Conservation (phyloP, 2,113 vertebrate species). For the Platycercus adscitus region DNA sequence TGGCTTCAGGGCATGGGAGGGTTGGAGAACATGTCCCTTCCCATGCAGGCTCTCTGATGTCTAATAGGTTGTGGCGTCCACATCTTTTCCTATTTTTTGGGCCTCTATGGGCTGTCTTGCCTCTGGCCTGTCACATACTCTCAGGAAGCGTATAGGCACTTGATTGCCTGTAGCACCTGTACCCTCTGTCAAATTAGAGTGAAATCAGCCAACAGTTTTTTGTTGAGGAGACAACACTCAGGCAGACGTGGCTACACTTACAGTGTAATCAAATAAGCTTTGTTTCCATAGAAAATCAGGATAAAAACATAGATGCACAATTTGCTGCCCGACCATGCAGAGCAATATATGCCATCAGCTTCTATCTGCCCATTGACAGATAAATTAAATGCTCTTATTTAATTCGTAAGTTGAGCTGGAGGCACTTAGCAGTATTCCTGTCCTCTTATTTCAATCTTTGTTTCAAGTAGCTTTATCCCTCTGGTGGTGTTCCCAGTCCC, state of each 20-base stretch:
- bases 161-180: neutral
- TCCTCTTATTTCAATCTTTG: neutral
- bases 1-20: neutral
- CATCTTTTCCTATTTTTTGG: neutral
- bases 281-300: slow-evolving; percentile 54
- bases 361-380: slow-evolving; percentile 52
- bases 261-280: slow-evolving; percentile 33
- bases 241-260: slow-evolving; percentile 2
- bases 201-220: neutral
- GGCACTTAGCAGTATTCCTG: neutral
- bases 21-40: neutral
- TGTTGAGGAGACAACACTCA: neutral
- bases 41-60: neutral
- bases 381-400: slow-evolving; percentile 45
- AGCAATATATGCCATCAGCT: slow-evolving; percentile 33
- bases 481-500: neutral
- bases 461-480: neutral
- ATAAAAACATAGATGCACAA: slow-evolving; percentile 58
- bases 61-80: neutral
- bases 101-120: neutral
- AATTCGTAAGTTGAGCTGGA: neutral
- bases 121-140: neutral
- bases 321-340: slow-evolving; percentile 35
- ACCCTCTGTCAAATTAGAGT: slow-evolving; percentile 3
- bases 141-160: neutral